Evolutionary conservation across 2,113 vertebrate genomes (phyloP).

Genomic region (Hyaena hyaena): DNA sequence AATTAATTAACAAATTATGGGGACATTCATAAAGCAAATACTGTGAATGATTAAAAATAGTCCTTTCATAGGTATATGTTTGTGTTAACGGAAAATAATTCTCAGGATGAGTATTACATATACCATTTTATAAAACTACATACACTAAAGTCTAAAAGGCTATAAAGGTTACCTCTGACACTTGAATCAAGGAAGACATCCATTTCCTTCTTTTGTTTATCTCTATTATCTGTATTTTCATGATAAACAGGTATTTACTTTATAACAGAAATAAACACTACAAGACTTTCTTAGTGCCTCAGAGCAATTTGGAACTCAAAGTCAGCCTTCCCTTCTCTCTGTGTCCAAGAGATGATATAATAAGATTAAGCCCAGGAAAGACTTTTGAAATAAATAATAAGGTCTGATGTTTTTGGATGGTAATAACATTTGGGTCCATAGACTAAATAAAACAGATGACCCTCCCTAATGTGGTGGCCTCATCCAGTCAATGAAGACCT

Average conservation of each 20-base stretch:
- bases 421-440: not conserved
- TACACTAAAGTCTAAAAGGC: not conserved
- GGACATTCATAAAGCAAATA: not conserved
- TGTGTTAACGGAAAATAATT: not conserved
- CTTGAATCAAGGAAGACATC: conserved; percentile 14
- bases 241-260: conserved; percentile 9
- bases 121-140: conserved; percentile 10
- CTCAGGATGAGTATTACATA: not conserved
- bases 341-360: not conserved
- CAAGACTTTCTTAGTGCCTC: not conserved
- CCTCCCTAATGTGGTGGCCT: not conserved
- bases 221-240: conserved; percentile 20
- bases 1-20: not conserved
- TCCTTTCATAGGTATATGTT: not conserved
- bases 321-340: not conserved
- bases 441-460: not conserved
- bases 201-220: conserved; percentile 39
- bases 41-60: not conserved
- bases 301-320: conserved; percentile 24
- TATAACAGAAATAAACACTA: conserved; percentile 9
- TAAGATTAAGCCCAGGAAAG: not conserved
- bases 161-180: not conserved
- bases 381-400: conserved; percentile 38
- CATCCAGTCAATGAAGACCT: not conserved
- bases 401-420: not conserved